Conservation (phyloP, 2,888 invertebrate genomes). For the Drosophila paranaensis region DNA sequence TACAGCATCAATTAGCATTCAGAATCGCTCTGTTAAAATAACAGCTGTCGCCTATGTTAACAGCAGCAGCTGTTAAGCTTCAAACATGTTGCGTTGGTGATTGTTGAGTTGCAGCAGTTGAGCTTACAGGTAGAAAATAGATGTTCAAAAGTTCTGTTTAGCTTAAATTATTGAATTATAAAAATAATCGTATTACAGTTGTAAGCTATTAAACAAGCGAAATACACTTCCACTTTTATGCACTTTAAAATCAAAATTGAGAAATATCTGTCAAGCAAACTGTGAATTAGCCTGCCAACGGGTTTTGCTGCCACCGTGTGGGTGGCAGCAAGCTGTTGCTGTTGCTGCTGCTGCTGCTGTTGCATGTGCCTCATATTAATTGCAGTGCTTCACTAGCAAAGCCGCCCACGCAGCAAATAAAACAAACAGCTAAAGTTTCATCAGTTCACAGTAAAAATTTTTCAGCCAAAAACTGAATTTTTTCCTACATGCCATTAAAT, state of each 20-base stretch:
- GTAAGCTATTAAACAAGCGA: background rate
- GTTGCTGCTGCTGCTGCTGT: constrained; percentile 13
- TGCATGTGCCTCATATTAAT: constrained; percentile 65
- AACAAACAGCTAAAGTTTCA: constrained; percentile 56
- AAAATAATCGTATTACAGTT: background rate
- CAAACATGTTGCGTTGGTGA: constrained; percentile 65
- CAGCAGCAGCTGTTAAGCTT: constrained; percentile 40
- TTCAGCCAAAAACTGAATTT: background rate
- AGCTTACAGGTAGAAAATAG: background rate
- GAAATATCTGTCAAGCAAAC: constrained; percentile 4
- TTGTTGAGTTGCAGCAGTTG: constrained; percentile 30
- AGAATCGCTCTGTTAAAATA: constrained; percentile 9
- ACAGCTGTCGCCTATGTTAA: constrained; percentile 2
- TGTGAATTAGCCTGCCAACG: constrained; percentile 20
- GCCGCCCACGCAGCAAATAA: constrained; percentile 57
- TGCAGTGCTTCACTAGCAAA: constrained; percentile 57
- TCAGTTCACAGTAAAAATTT: constrained; percentile 29
- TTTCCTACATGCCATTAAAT: background rate
- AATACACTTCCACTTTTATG: background rate
- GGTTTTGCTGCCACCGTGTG: constrained; percentile 31
- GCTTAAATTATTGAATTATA: constrained; percentile 9
- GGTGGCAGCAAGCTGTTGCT: constrained; percentile 53
- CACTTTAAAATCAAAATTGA: background rate
- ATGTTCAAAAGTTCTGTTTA: background rate
- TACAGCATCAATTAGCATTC: background rate